phyloP scores from a whole-genome alignment of 2,888 invertebrate species.

The Lymantria dispar region DNA sequence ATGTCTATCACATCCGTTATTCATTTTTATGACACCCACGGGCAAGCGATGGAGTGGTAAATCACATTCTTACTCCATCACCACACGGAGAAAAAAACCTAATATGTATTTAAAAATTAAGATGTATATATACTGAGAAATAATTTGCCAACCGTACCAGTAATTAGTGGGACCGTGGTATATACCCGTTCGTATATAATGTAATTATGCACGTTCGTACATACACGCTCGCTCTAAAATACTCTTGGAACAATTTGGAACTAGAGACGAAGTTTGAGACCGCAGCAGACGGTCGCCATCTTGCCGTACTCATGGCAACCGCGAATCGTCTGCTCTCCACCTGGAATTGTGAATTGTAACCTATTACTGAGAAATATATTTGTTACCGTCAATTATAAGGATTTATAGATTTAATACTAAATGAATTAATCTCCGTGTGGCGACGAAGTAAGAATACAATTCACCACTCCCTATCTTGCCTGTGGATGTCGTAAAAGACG shows the following conservation, averaged over 20 bases:
- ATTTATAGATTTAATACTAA: too few species aligned
- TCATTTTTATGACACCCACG: too few species aligned
- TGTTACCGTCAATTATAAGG: too few species aligned
- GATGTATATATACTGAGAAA: background rate
- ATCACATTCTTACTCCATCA: too few species aligned
- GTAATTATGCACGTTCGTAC: conserved; percentile 77
- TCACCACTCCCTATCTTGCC: too few species aligned
- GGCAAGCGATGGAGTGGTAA: too few species aligned
- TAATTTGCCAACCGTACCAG: conserved; percentile 55
- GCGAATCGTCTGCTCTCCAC: conserved; percentile 71
- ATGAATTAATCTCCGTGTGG: too few species aligned
- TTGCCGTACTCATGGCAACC: conserved; percentile 71
- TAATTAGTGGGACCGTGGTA: conserved; percentile 74
- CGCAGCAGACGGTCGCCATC: conserved; percentile 78
- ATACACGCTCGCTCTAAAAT: conserved; percentile 69
- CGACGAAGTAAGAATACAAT: too few species aligned
- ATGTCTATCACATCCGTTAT: too few species aligned
- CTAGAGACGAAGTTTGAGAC: conserved; percentile 77
- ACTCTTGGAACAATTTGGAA: conserved; percentile 77
- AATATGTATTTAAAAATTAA: too few species aligned
- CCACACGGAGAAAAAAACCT: too few species aligned
- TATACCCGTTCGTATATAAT: conserved; percentile 71
- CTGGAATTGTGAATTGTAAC: conserved; percentile 67
- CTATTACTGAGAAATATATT: conserved; percentile 16
- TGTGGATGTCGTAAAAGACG: too few species aligned